Percentiles rank a stretch among this genome's conserved stretches.
phyloP scores from a whole-genome alignment of 2,113 vertebrate species.

The Lates calcarifer region DNA sequence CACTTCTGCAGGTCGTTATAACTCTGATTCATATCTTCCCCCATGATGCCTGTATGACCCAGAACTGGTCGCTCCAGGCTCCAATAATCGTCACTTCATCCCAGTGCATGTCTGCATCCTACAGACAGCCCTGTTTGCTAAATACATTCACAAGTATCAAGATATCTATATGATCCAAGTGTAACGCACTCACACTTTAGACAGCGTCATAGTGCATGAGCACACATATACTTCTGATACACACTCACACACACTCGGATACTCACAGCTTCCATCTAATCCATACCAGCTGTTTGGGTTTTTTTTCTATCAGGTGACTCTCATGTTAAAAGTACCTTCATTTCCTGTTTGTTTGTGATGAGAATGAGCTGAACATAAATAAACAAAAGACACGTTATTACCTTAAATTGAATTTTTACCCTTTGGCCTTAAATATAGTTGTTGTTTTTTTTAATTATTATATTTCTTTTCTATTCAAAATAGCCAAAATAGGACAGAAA shows the following conservation, averaged over 20 bases:
- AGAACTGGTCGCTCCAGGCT: not conserved
- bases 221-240: not conserved
- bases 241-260: no score
- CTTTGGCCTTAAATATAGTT: not conserved
- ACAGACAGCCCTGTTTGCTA: not conserved
- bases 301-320: not conserved
- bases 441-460: not conserved
- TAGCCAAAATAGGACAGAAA: not conserved
- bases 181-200: not conserved
- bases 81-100: not conserved
- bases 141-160: slow-evolving; percentile 13
- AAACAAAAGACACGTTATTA: not conserved
- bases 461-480: not conserved
- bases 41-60: not conserved
- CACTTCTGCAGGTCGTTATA: not conserved
- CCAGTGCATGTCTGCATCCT: not conserved
- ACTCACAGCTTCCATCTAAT: no score
- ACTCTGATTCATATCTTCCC: not conserved
- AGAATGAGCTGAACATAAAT: not conserved
- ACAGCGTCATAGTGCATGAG: not conserved
- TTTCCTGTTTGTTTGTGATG: not conserved
- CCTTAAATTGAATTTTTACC: not conserved
- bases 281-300: not conserved
- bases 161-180: not conserved
- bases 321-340: not conserved